Evolutionary conservation across 2,888 invertebrate genomes (phyloP).

Genomic region (Chrysolina oricalcia): DNA sequence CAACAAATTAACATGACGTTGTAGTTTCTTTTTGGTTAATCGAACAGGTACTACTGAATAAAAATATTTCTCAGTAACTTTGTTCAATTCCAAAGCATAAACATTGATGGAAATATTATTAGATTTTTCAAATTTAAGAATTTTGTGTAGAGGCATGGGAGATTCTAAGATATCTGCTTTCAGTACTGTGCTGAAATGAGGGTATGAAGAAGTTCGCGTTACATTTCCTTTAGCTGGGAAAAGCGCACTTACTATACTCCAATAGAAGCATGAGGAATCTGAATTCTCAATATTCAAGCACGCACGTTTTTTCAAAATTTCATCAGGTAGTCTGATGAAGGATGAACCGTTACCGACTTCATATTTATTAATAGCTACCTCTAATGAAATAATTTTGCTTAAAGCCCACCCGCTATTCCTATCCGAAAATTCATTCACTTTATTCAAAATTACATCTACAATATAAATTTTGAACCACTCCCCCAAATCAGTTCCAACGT

Average conservation of each 20-base stretch:
- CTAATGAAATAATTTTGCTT: conserved; percentile 30
- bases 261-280: background rate
- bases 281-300: conserved; percentile 2
- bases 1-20: background rate
- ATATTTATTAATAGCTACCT: conserved; percentile 23
- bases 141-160: conserved; percentile 51
- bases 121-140: conserved; percentile 56
- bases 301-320: conserved; percentile 10
- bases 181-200: no score
- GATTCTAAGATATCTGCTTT: no score
- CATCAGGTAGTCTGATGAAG: conserved; percentile 15
- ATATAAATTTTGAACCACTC: no score
- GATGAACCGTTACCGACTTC: background rate
- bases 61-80: conserved; percentile 7
- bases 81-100: conserved; percentile 36
- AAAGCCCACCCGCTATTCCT: conserved; percentile 30
- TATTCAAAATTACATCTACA: conserved; percentile 14
- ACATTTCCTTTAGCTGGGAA: background rate
- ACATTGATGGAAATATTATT: conserved; percentile 56
- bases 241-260: background rate
- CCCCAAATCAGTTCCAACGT: conserved; percentile 29
- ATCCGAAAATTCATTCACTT: conserved; percentile 29
- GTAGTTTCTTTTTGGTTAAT: conserved; percentile 35
- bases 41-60: conserved; percentile 20
- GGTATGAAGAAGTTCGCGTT: background rate